Percentiles rank a stretch among this genome's conserved stretches.
Conservation (phyloP, 2,113 vertebrate species). For the Nipponia nippon region DNA sequence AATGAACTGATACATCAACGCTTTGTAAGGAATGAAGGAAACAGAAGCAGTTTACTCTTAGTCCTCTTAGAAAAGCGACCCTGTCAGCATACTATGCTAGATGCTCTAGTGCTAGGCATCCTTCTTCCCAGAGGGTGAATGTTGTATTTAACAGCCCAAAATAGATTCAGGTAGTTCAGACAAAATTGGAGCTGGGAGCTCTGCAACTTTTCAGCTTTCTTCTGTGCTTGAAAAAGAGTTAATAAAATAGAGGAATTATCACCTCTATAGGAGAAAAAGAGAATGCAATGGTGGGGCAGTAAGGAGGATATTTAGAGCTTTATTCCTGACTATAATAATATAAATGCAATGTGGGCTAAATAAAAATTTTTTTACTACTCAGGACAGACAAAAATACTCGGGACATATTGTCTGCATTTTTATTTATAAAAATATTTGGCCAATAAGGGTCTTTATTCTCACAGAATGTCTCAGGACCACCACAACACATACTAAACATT, state of each 20-base stretch:
- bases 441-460: background rate
- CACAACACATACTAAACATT: background rate
- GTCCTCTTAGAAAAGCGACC: background rate
- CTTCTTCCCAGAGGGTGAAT: background rate
- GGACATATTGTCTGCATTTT: background rate
- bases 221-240: background rate
- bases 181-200: background rate
- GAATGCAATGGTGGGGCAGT: background rate
- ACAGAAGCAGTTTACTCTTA: background rate
- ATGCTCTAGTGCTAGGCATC: background rate
- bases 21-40: background rate
- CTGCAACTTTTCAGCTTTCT: background rate
- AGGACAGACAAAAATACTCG: background rate
- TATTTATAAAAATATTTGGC: background rate
- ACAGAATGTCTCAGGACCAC: background rate
- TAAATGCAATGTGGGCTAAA: background rate
- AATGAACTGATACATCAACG: background rate
- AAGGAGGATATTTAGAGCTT: background rate
- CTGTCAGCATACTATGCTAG: background rate
- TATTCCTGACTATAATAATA: background rate
- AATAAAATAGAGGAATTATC: background rate
- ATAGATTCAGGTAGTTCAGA: background rate
- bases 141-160: background rate
- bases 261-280: background rate
- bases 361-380: background rate